These are phyloP conservation scores for Platygyra sinensis DNA, from an alignment of 64 coral and sea anemone genomes.

Conservation along the genomic window DNA sequence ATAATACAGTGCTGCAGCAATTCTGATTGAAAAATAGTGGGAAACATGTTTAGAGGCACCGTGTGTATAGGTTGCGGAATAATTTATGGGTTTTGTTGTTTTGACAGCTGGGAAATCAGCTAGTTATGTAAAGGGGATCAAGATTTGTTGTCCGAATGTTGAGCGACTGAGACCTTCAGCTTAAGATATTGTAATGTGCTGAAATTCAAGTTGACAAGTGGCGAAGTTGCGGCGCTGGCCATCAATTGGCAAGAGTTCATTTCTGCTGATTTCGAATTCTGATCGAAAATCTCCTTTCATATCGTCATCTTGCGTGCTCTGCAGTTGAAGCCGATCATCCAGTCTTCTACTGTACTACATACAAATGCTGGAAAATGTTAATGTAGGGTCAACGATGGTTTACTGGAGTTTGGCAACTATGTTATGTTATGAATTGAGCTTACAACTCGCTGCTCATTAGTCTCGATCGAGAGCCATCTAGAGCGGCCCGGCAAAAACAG, in stretches of 20 bases:
- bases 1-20: background rate
- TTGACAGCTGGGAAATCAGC: constrained; percentile 49
- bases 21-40: background rate
- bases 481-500: background rate
- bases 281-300: constrained; percentile 20
- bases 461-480: background rate
- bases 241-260: too few relatives aligned
- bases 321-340: background rate
- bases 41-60: background rate
- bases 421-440: background rate
- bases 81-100: constrained; percentile 25
- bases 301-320: background rate
- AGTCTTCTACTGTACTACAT: background rate
- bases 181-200: background rate
- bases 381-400: background rate
- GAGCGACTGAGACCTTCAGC: background rate
- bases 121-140: constrained; percentile 12
- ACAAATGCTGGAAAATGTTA: background rate
- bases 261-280: background rate
- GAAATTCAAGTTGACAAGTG: background rate
- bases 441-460: too few relatives aligned
- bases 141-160: background rate
- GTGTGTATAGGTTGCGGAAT: background rate
- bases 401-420: background rate
- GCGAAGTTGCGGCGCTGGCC: background rate